These are phyloP conservation scores for Microchirus variegatus DNA, from an alignment of 2,797 vertebrate genomes.

Conservation along the genomic window DNA sequence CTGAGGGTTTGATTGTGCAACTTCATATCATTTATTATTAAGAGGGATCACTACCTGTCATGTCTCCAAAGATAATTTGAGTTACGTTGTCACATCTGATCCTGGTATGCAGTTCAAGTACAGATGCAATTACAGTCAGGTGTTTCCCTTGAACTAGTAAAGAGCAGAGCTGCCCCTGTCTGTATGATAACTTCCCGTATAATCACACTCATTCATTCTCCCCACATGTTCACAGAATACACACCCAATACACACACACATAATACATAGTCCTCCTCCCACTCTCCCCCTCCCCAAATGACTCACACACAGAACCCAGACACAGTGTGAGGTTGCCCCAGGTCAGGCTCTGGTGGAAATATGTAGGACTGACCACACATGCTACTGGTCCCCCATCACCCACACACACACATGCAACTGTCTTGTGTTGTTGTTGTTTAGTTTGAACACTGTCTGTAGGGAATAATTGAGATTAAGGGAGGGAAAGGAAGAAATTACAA, in stretches of 20 bases:
- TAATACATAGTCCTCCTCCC: constrained; percentile 21
- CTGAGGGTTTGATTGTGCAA: background rate
- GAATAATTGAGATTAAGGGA: constrained; percentile 33
- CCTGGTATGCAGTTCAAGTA: constrained; percentile 21
- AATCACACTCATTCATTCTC: constrained; percentile 56
- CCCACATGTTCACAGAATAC: background rate
- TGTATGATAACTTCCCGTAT: constrained; percentile 53
- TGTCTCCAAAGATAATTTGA: constrained; percentile 24
- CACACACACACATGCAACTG: constrained; percentile 17
- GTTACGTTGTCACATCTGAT: constrained; percentile 28
- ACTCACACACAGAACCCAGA: constrained; percentile 75
- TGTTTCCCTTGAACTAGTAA: constrained; percentile 62
- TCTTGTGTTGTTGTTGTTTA: constrained; percentile 42
- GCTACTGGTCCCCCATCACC: constrained; percentile 68
- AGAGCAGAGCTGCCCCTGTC: constrained; percentile 45
- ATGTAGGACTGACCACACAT: constrained; percentile 76
- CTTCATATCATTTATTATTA: constrained; percentile 5
- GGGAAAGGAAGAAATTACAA: constrained; percentile 38
- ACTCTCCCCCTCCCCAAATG: constrained; percentile 43
- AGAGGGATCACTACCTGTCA: constrained; percentile 7
- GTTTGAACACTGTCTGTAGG: constrained; percentile 44
- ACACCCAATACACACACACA: constrained; percentile 32
- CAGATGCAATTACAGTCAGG: constrained; percentile 55
- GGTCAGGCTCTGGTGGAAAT: constrained; percentile 74
- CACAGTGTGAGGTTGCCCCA: constrained; percentile 64